Percentiles rank a stretch among this genome's conserved stretches.
Conservation (phyloP, 2,113 vertebrate genomes). For the Psilopogon haemacephalus region DNA sequence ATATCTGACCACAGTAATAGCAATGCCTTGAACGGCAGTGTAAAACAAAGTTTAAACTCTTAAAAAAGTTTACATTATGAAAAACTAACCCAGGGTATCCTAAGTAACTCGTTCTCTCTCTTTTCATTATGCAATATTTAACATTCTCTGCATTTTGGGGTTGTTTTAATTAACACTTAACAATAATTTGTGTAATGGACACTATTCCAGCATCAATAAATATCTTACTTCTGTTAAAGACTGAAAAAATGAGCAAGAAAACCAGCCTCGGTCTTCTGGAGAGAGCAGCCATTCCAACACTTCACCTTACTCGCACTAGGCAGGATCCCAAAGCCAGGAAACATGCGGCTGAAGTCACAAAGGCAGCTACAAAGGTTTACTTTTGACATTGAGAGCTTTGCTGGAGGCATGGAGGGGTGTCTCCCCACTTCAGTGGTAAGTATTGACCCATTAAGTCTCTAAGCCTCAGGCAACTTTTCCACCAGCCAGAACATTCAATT, state of each 20-base stretch:
- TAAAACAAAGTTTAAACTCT: background rate
- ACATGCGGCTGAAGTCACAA: background rate
- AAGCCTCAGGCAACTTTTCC: constrained; percentile 14
- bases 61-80: background rate
- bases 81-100: background rate
- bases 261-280: background rate
- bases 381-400: background rate
- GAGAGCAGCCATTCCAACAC: background rate
- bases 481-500: constrained; percentile 8
- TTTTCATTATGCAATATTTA: background rate
- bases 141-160: background rate
- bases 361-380: background rate
- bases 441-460: background rate
- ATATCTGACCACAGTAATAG: background rate
- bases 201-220: background rate
- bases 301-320: background rate
- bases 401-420: background rate
- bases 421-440: background rate
- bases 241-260: background rate
- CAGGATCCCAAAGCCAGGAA: background rate
- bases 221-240: accelerated
- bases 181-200: background rate
- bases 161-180: background rate
- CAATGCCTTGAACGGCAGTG: background rate
- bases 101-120: background rate